phyloP scores from a whole-genome alignment of 2,113 vertebrate genomes.

The Vimba vimba region DNA sequence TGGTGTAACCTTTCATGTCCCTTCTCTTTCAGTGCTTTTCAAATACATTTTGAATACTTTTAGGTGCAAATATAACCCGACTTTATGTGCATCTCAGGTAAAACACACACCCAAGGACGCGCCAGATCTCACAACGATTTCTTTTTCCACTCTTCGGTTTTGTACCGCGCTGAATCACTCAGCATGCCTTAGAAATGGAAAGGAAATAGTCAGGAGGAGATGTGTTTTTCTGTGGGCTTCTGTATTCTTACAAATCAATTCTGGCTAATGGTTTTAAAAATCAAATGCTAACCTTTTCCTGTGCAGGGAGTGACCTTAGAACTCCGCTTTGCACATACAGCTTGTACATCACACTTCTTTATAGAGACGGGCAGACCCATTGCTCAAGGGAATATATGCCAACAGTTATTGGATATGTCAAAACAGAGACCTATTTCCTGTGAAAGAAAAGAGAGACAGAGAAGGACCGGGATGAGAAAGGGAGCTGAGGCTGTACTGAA shows the following conservation, averaged over 20 bases:
- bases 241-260: slow-evolving; percentile 63
- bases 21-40: slow-evolving; percentile 46
- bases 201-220: slow-evolving; percentile 45
- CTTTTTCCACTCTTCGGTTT: slow-evolving; percentile 28
- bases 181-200: slow-evolving; percentile 52
- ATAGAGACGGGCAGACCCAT: slow-evolving; percentile 54
- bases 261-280: slow-evolving; percentile 61
- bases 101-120: slow-evolving; percentile 31
- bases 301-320: slow-evolving; percentile 58
- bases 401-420: slow-evolving; percentile 61
- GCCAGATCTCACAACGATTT: slow-evolving; percentile 39
- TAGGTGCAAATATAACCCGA: slow-evolving; percentile 29
- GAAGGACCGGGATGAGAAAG: slow-evolving; percentile 26
- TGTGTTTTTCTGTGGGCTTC: slow-evolving; percentile 49
- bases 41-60: slow-evolving; percentile 55
- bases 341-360: slow-evolving; percentile 62
- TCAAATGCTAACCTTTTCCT: slow-evolving; percentile 65
- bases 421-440: slow-evolving; percentile 50
- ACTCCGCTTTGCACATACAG: slow-evolving; percentile 57
- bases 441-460: slow-evolving; percentile 44
- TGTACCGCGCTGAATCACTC: slow-evolving; percentile 45
- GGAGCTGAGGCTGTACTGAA: background rate
- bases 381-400: slow-evolving; percentile 57
- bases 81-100: slow-evolving; percentile 32
- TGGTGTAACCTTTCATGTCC: slow-evolving; percentile 54